Conservation (phyloP, 1,140 invertebrate species). For the Papilio helenus region DNA sequence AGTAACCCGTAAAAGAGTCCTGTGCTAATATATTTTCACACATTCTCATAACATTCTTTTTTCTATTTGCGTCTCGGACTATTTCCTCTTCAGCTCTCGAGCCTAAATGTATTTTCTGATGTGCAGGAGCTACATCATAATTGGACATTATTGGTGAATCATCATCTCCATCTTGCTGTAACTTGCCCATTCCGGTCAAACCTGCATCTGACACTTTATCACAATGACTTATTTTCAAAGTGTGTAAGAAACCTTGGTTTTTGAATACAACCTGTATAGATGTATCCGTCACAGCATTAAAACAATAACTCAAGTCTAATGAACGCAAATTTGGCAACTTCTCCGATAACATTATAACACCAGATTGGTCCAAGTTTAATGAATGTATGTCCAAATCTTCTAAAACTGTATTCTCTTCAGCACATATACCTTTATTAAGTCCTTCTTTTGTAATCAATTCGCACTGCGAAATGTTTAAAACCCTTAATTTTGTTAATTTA, state of each 20-base stretch:
- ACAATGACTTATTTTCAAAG: conserved; percentile 86
- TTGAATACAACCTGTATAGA: conserved; percentile 86
- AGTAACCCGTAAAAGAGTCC: conserved; percentile 81
- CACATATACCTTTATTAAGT: conserved; percentile 84
- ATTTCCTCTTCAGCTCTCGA: conserved; percentile 87
- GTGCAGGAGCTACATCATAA: conserved; percentile 55
- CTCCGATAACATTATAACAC: conserved; percentile 83
- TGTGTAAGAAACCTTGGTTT: conserved; percentile 84
- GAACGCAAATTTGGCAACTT: conserved; percentile 83
- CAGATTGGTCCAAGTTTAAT: conserved; percentile 85
- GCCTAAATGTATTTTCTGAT: conserved; percentile 84
- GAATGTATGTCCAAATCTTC: conserved; percentile 85
- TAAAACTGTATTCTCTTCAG: conserved; percentile 68
- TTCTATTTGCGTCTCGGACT: conserved; percentile 85
- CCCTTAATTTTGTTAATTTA: conserved; percentile 82
- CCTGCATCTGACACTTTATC: conserved; percentile 87
- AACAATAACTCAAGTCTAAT: conserved; percentile 87
- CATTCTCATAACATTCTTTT: conserved; percentile 84
- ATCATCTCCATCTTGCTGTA: conserved; percentile 61
- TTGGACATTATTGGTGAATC: conserved; percentile 64
- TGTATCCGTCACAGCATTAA: conserved; percentile 86
- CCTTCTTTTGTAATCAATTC: conserved; percentile 85
- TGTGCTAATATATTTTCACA: conserved; percentile 81
- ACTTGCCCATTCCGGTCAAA: conserved; percentile 85
- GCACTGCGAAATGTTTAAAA: conserved; percentile 87